A percentile compares a stretch with the other conserved stretches of the same genome.
Evolutionary conservation across 2,888 invertebrate genomes (phyloP).

Genomic region (Stictocephala bisonia): DNA sequence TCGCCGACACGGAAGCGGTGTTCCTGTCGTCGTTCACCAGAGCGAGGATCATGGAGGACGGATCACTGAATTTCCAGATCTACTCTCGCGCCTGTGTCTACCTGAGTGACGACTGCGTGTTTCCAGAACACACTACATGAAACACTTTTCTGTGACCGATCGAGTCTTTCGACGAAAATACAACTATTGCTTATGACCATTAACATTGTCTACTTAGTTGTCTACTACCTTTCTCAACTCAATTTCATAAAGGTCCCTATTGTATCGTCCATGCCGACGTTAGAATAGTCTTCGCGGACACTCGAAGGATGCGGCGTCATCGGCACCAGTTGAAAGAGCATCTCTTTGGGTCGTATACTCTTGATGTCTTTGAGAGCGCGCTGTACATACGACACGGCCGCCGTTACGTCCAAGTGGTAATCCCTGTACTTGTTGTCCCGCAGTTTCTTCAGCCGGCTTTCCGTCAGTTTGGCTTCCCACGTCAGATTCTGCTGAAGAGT

Average conservation of each 20-base stretch:
- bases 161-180: no score
- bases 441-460: not conserved
- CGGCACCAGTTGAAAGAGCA: not conserved
- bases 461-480: not conserved
- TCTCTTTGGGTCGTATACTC: not conserved
- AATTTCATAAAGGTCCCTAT: no score
- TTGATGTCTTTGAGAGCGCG: not conserved
- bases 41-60: not conserved
- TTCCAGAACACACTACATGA: no score
- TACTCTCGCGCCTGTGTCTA: not conserved
- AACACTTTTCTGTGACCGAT: no score
- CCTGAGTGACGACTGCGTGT: not conserved
- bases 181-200: no score
- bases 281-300: no score
- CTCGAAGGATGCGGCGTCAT: no score
- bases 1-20: not conserved
- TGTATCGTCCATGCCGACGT: no score
- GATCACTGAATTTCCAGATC: not conserved
- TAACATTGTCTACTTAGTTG: no score
- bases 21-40: not conserved
- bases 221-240: no score
- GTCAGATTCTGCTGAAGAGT: not conserved
- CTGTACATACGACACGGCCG: not conserved
- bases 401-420: not conserved
- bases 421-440: not conserved